phyloP scores from a whole-genome alignment of 2,888 invertebrate genomes.

The Pediacus dermestoides region DNA sequence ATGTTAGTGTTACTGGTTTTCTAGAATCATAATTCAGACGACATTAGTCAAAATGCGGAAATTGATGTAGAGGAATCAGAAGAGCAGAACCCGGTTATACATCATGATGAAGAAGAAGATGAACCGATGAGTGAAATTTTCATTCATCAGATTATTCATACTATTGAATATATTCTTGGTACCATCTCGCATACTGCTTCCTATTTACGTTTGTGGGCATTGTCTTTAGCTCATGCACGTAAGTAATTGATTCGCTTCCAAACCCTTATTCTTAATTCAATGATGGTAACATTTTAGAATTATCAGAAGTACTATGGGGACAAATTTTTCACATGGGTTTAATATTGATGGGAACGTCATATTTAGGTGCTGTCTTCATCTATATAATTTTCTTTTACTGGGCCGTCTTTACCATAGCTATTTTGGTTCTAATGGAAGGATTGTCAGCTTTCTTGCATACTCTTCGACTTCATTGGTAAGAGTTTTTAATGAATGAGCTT shows the following conservation, averaged over 20 bases:
- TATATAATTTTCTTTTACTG: slow-evolving; percentile 70
- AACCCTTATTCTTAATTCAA: background rate
- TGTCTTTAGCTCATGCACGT: slow-evolving; percentile 94
- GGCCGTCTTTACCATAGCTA: slow-evolving; percentile 76
- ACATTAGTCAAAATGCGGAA: slow-evolving; percentile 66
- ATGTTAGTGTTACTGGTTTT: slow-evolving; percentile 9
- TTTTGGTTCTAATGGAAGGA: slow-evolving; percentile 87
- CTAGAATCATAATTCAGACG: slow-evolving; percentile 54
- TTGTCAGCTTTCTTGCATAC: slow-evolving; percentile 88
- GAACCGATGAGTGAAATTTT: slow-evolving; percentile 82
- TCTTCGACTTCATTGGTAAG: slow-evolving; percentile 77
- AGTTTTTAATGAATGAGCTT: too few species aligned
- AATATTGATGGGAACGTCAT: slow-evolving; percentile 40
- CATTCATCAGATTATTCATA: slow-evolving; percentile 93
- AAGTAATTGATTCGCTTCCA: too few species aligned
- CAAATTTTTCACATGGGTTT: slow-evolving; percentile 33
- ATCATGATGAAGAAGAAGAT: slow-evolving; percentile 46
- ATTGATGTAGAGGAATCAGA: slow-evolving; percentile 45
- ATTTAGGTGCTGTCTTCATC: slow-evolving; percentile 53
- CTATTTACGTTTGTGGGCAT: slow-evolving; percentile 93
- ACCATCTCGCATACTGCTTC: slow-evolving; percentile 97
- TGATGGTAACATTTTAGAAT: slow-evolving; percentile 35
- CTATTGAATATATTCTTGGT: slow-evolving; percentile 93
- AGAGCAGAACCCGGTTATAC: slow-evolving; percentile 44
- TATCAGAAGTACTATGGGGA: slow-evolving; percentile 41